Evolutionary conservation across 2,113 vertebrate species (phyloP), one percentile per base, ranked within the genome.

Genomic region (Oenanthe oenanthe): DNA sequence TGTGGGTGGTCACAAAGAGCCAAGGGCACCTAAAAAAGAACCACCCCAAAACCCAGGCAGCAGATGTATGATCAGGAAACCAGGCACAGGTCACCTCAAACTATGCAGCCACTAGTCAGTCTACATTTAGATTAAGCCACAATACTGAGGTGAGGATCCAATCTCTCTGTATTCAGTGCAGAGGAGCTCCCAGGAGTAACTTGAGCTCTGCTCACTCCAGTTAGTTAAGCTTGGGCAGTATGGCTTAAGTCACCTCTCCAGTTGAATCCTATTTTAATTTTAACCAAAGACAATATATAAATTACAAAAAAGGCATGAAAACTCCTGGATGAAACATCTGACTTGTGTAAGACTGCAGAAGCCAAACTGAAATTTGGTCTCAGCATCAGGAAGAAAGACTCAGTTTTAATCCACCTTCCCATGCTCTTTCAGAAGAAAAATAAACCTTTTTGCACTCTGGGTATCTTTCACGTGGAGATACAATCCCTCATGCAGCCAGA

Each of bases 131-230:
- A n/a, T 34, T 74, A 67, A 81, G 20, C 29, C 34, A 50, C 4
- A 29, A 20, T 22, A 43, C 22, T 78, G 34, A 81, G 26, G 29
- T 47, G 63, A 62, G 18, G 1, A 71, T 89, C 63, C 38, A 58
- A 1, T 51, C 9, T 34, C 56, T 58, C 9, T 51, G 4, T 43
- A 72, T 8, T 25, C 26, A 40, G 12, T 13, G 12, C 20, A 56
- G 18, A 29, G 19, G 7, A 2, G 13, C 34, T 91, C 40, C n/a
- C 50, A 34, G 34, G 36, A 28, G 8, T 57, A 73, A 54, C 25
- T 5, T 36, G 24, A 86, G 29, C 8, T 73, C 25, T 36, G 4
- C 29, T 56, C 21, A 5, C 22, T 40, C 3, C 2, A 0, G 3
- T 78, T 45, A 20, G 21, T 40, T 82, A 50, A 60, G 29, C 7